Evolutionary conservation across 2,888 invertebrate genomes (phyloP).

Genomic region (Tribolium freemani): DNA sequence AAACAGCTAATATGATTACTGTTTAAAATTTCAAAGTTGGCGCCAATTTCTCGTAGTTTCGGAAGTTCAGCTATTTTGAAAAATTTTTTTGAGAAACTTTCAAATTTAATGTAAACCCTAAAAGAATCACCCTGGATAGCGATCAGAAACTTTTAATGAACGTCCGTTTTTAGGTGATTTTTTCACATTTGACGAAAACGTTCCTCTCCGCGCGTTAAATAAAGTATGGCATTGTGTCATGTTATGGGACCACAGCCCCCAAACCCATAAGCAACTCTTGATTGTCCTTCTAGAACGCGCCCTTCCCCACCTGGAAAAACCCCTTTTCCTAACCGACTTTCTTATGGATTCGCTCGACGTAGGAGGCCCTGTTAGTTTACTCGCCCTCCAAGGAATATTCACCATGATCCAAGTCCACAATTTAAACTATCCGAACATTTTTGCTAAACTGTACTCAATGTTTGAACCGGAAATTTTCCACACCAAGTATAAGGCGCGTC

Average conservation of each 20-base stretch:
- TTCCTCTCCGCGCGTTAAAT: constrained; percentile 74
- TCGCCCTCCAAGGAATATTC: constrained; percentile 93
- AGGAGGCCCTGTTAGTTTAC: constrained; percentile 88
- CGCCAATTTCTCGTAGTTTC: too few species aligned
- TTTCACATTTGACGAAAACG: constrained; percentile 74
- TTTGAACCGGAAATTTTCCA: constrained; percentile 93
- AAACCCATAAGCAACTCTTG: constrained; percentile 83
- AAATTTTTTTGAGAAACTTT: too few species aligned
- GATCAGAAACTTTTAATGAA: too few species aligned
- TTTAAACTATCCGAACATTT: constrained; percentile 96
- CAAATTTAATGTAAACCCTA: too few species aligned
- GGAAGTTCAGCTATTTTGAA: too few species aligned
- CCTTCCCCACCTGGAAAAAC: constrained; percentile 84
- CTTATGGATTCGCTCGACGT: constrained; percentile 90
- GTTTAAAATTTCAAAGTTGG: too few species aligned
- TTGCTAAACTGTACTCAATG: constrained; percentile 94
- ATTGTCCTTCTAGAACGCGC: constrained; percentile 86
- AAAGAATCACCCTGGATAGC: too few species aligned
- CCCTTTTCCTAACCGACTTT: constrained; percentile 90
- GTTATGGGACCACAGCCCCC: constrained; percentile 78
- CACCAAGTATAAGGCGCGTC: constrained; percentile 88
- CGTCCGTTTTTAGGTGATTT: constrained; percentile 53
- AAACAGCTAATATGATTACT: too few species aligned
- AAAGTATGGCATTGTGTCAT: constrained; percentile 84
- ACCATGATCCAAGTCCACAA: constrained; percentile 91